Evolutionary conservation across 2,113 vertebrate species (phyloP), one percentile per base, ranked within the genome.

Genomic region (Puffinus mauretanicus): DNA sequence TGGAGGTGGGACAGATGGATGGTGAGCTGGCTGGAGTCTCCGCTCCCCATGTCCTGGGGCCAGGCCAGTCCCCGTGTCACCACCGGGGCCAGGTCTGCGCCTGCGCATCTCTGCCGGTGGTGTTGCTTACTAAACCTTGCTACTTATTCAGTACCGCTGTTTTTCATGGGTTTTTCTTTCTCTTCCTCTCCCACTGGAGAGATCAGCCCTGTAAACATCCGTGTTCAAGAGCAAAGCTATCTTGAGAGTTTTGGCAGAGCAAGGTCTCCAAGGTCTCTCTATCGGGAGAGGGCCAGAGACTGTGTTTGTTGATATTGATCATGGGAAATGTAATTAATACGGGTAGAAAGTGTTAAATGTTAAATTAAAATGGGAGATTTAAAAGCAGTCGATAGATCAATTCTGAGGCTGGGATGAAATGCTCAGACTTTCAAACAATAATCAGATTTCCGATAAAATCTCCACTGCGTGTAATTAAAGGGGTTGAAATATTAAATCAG

Each of bases 361-460:
- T 92, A 72, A 94, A 79, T 96, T 95, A 82, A 97, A 94, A 93
- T 38, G 83, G 38, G 86, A 85, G 94, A 91, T 94, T 94, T 95
- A 92, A 87, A 93, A 85, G 57, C 93, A 93, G 84, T 92, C 61
- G 1, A 79, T 96, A 88, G 95, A 92, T 97, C 94, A 91, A 91
- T 95, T 97, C 52, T 3, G 8, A 85, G 94, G 57, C 88, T 79
- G 88, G 70, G 72, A 81, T 90, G 94, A 92, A 96, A 92, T 91
- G 77, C 93, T 88, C 76, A 84, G 90, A 75, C 92, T 92, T 96
- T 91, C 81, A 94, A 88, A 94, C 64, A 95, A 87, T 96, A 95
- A 95, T 93, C 96, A 94, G 95, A 93, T 96, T 94, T 96, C 96
- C 49, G 2, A 94, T 97, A 94, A 91, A 90, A 94, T 90, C 93